Base-by-base conservation (phyloP, 30 jellyfish, hydroid and myxozoan species). In the Haliclystus octoradiatus region DNA sequence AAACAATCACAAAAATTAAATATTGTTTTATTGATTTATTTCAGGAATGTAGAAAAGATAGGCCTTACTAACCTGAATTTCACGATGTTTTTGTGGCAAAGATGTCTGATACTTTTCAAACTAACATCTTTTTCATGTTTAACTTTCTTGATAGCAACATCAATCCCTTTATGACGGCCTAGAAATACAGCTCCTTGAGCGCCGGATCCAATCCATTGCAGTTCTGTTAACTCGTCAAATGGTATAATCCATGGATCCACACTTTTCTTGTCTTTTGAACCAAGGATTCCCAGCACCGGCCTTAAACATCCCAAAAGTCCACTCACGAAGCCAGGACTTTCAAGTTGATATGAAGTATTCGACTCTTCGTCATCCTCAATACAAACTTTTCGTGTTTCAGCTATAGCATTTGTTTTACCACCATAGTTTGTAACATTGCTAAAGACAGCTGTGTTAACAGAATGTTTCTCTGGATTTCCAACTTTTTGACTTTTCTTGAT, bases 161-260 rank as follows among this genome's bases (percentile, higher is more conserved):
- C 95, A 32, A 82, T 88, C 52, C 72, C 70, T 50, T 51, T 67
- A 69, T 60, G 73, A 52, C 73, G 85, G 34, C 99, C 99, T 13
- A 83, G 78, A 69, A 91, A 91, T 26, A 91, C 99, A 49, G 99
- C 99, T 15, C 99, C 99, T 66, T 91, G 99, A n/a, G 99, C 99
- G 3, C 99, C 99, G 19, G 99, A 91, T 0, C 95, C 99, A 52
- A 91, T 70, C 93, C 95, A 73, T 33, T 91, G 85, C 34, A 91
- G 70, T 62, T 91, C 99, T 51, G 92, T 77, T 31, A 91, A 52
- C 28, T 74, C 94, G 23, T 82, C 93, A 70, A 91, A 82, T 29
- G 95, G 84, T 31, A 91, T 91, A 19, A 84, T 71, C 99, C 99
- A 91, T 31, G 85, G 79, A 33, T 81, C 94, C 60, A 51, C 52